Base-by-base conservation (phyloP, 2,113 vertebrate genomes). In the Salminus brasiliensis region DNA sequence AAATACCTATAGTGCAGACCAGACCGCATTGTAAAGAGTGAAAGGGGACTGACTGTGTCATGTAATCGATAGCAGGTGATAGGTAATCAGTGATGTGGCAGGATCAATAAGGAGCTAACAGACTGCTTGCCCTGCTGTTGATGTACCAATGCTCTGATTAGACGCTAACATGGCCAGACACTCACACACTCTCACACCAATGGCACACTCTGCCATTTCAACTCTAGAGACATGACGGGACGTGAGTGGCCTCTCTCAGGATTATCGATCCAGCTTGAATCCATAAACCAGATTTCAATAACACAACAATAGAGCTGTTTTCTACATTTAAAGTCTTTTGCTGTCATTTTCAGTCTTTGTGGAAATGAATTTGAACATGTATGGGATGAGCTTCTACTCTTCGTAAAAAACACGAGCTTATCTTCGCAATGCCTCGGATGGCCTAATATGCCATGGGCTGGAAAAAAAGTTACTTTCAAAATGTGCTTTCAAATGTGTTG, bases 31-130 rank as follows among this genome's bases (percentile, higher is more conserved):
- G 7, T 13, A 59, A 55, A 59, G 60, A 69, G 4, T 36, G 62
- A 43, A 78, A 68, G 21, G 34, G 41, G 27, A 71, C n/a, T 39
- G 18, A 27, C 53, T 18, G 55, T 59, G 55, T 71, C 55, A 47
- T 25, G 67, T 49, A 60, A 32, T 59, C 43, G 36, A 60, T 49
- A 78, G 41, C 39, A 49, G 67, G 52, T 78, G 76, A 70, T 70
- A 69, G 65, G 39, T 59, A 69, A 78, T 78, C 66, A 70, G 53
- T 69, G 66, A 70, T 78, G 52, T 78, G 76, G 52, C 66, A 47
- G 9, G 76, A 78, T 70, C 55, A 60, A 70, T 70, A 70, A 70
- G 25, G 66, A 34, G 39, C 52, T 70, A 34, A 41, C 25, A 60
- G 53, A 60, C 13, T 45, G 32, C 49, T 23, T 55, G 47, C 53